Evolutionary conservation across 1,140 invertebrate genomes (phyloP), one percentile per base, ranked within the genome.

Genomic region (Aphaenogaster floridana): DNA sequence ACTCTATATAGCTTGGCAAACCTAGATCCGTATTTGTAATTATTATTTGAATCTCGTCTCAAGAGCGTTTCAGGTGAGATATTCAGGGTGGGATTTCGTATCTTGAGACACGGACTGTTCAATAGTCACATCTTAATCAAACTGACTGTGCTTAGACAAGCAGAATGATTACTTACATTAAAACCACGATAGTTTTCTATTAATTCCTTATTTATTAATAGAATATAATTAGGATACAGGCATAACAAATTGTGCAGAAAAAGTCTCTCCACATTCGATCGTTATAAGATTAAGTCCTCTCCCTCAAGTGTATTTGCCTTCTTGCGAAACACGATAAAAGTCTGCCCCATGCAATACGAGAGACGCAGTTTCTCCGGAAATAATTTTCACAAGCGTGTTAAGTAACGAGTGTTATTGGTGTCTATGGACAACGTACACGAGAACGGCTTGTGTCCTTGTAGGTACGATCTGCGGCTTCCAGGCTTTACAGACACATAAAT

Each of bases 401-500:
- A 76, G 42, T 48, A 84, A 76, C 54, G 39, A 48, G 1, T 21
- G 54, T 61, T 76, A 61, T 71, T 83, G 34, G 36, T 39, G 50
- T 54, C 48, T 52, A 66, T 42, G 21, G 36, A 52, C 48, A 59
- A 42, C 72, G 45, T 63, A 61, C 57, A 50, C 57, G 45, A 59
- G 36, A 36, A 69, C 54, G 59, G 50, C 39, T 64, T 4, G 36
- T 71, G 48, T 71, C 48, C 34, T 69, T 71, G 77, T 88, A 88
- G 59, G 42, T 74, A 50, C 48, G 86, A 90, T 90, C 54, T 88
- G 88, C 17, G 81, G 78, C 74, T 87, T 59, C 42, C 57, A 68
- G 61, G 88, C 87, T 90, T 92, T 90, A 83, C 81, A 77, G 45
- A 69, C 68, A 71, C 85, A 80, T 92, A 92, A 92, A 92, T 92